Percentiles rank a stretch among this genome's conserved stretches.
phyloP scores from a whole-genome alignment of 2,797 vertebrate genomes.

The Catostomus latipinnis region DNA sequence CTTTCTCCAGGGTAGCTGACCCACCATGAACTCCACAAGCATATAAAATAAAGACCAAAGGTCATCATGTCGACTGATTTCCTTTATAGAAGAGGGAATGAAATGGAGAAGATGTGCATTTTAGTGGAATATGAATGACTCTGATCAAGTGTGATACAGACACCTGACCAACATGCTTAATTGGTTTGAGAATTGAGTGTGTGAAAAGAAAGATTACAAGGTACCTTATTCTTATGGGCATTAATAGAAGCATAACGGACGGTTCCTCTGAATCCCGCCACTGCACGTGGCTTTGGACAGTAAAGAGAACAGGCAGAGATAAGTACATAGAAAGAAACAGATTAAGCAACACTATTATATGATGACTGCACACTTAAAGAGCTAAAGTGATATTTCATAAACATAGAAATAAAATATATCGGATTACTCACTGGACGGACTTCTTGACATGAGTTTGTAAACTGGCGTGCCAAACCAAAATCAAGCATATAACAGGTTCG shows the following conservation, averaged over 20 bases:
- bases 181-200: background rate
- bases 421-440: constrained; percentile 84
- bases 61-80: constrained; percentile 97
- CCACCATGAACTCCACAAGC: constrained; percentile 96
- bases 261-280: constrained; percentile 96
- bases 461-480: constrained; percentile 95
- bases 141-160: background rate
- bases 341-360: constrained; percentile 3
- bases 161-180: background rate
- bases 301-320: too few species aligned
- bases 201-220: background rate
- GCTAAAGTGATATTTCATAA: background rate
- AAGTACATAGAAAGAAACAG: constrained; percentile 18
- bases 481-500: constrained; percentile 98
- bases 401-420: constrained; percentile 5
- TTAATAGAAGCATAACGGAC: constrained; percentile 97
- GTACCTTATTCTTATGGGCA: constrained; percentile 95
- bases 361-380: too few species aligned
- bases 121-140: background rate
- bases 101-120: constrained; percentile 2
- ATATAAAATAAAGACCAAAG: constrained; percentile 99
- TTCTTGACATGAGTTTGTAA: constrained; percentile 95
- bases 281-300: constrained; percentile 85
- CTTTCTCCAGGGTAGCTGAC: constrained; percentile 97
- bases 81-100: constrained; percentile 73